Evolutionary conservation across 2,888 invertebrate genomes (phyloP).

Genomic region (Mechanitis messenoides): DNA sequence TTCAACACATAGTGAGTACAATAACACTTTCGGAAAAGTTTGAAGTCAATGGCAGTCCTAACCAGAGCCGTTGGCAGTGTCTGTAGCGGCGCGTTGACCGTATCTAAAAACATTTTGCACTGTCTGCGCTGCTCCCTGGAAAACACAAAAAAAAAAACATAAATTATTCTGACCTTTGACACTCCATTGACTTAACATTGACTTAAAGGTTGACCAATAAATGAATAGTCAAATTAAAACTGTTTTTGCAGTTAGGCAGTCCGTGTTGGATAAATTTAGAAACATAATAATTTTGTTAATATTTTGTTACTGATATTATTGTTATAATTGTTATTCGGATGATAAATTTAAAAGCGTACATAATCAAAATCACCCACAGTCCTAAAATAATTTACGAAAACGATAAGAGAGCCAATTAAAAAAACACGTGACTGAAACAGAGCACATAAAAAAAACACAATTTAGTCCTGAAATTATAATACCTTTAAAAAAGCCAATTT

Average conservation of each 20-base stretch:
- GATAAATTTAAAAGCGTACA: neutral
- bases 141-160: constrained; percentile 27
- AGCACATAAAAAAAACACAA: too few relatives aligned
- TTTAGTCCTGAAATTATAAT: too few relatives aligned
- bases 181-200: neutral
- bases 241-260: too few relatives aligned
- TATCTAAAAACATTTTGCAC: constrained; percentile 80
- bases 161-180: neutral
- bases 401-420: neutral
- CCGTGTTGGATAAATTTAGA: neutral
- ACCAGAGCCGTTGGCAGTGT: constrained; percentile 65
- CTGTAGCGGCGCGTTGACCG: constrained; percentile 71
- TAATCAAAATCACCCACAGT: neutral
- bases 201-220: neutral
- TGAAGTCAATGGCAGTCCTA: constrained; percentile 54
- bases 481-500: too few relatives aligned
- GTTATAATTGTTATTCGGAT: neutral
- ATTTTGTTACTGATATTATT: constrained; percentile 2
- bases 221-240: neutral
- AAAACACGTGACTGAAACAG: too few relatives aligned
- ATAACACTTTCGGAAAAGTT: constrained; percentile 72
- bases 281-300: neutral
- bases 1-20: constrained; percentile 72
- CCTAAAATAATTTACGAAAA: neutral
- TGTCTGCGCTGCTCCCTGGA: constrained; percentile 84